Evolutionary conservation across 2,113 vertebrate species (phyloP).

Genomic region (Misgurnus anguillicaudatus): DNA sequence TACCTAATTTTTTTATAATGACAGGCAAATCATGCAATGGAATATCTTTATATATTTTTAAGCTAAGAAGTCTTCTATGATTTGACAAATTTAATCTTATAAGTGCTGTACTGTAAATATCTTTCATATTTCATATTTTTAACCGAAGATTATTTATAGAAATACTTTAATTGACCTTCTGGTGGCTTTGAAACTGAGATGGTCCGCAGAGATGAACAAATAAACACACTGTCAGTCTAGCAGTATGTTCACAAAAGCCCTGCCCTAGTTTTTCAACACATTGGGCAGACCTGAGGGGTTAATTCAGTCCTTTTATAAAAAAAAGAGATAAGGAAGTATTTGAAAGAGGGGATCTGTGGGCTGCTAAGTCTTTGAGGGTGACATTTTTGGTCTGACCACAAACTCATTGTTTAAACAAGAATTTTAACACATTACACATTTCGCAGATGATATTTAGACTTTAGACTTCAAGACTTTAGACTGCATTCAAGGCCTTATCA

Average conservation of each 20-base stretch:
- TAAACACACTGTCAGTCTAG: not conserved
- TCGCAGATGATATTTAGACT: no score
- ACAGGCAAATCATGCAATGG: no score
- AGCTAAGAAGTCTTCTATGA: not conserved
- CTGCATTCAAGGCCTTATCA: no score
- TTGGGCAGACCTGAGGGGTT: constrained; percentile 6
- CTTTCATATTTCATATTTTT: no score
- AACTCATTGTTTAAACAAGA: not conserved
- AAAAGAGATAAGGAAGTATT: constrained; percentile 1
- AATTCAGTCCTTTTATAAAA: constrained; percentile 10
- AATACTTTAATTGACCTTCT: constrained; percentile 8
- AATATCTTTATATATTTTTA: no score
- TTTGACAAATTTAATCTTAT: not conserved
- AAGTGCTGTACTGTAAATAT: not conserved
- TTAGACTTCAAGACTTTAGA: no score
- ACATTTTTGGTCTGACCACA: not conserved
- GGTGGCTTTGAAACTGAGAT: constrained; percentile 9
- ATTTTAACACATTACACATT: no score
- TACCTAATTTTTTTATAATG: no score
- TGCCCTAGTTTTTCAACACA: not conserved
- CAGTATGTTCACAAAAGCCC: not conserved
- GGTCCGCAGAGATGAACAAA: not conserved
- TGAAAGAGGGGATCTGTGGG: not conserved
- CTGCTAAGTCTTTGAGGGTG: not conserved
- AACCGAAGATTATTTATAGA: not conserved